Evolutionary conservation across 1,140 invertebrate species (phyloP), one percentile per base, ranked within the genome.

Genomic region (Eurosta solidaginis): DNA sequence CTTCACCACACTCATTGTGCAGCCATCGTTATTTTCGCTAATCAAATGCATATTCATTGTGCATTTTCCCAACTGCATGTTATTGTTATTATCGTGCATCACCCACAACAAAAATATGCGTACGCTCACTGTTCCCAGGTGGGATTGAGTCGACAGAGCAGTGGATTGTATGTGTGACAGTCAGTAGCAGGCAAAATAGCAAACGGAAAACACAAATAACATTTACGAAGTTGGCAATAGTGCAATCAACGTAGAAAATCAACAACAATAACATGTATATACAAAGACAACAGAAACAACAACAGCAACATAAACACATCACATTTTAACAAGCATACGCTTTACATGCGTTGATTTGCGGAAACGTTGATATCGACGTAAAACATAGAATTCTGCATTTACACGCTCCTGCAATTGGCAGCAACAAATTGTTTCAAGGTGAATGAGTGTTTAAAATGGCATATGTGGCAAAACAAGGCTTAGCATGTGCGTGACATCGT

Each of bases 321-420:
- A 59, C 6, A 22, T 59, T 25, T 33, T 59, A 59, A 33, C 52
- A 59, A 59, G 54, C 27, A 59, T 33, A n/a, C n/a, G 29, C 27
- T 17, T 12, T 27, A 27, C 22, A 17, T 10, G 54, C n/a, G 22
- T 33, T 33, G 27, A 33, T 20, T 54, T 59, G 54, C 14, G 12
- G 27, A 1, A n/a, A 59, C 12, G 27, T 14, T 29, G 54, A 25
- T 47, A 4, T 47, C 54, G 33, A 33, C 20, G 54, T n/a, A 59
- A 10, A 59, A 33, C 27, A 59, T 17, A 4, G 27, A 59, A 59
- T 12, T 59, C 27, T 29, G 27, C 54, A 1, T 3, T 17, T 59
- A 29, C 54, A 59, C n/a, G n/a, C n/a, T n/a, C n/a, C n/a, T 59
- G 54, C 27, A 59, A 59, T 10, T 59, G 54, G 54, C 54, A 59